Conservation (phyloP, 2,113 vertebrate genomes). For the Zootoca vivipara region DNA sequence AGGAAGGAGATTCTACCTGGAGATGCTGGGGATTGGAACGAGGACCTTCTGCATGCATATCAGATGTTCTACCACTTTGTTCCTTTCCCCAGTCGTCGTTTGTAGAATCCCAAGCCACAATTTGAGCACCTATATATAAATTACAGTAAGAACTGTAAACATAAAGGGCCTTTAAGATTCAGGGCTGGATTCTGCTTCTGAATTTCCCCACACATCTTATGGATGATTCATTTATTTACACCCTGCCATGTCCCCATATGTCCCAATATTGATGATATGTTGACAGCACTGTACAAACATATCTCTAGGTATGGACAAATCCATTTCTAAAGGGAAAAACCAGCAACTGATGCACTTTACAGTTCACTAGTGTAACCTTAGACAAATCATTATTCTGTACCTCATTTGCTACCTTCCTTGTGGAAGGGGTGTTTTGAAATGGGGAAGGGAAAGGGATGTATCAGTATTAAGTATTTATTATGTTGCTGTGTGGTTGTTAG, state of each 20-base stretch:
- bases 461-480: not conserved
- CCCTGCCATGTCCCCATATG: too few species aligned
- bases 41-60: too few species aligned
- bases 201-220: not conserved
- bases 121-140: not conserved
- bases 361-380: not conserved
- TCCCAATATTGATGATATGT: not conserved
- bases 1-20: too few species aligned
- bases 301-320: not conserved
- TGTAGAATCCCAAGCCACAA: not conserved
- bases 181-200: not conserved
- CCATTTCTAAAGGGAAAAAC: not conserved
- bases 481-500: not conserved
- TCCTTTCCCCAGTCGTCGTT: not conserved
- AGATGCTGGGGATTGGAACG: too few species aligned
- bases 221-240: not conserved
- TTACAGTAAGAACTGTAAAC: not conserved
- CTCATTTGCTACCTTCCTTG: slow-evolving; percentile 5
- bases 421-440: not conserved
- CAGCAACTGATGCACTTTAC: not conserved
- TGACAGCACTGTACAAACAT: not conserved
- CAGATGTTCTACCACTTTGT: too few species aligned
- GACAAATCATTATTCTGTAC: slow-evolving; percentile 9
- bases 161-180: not conserved
- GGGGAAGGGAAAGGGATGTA: not conserved